phyloP scores from a whole-genome alignment of 2,113 vertebrate genomes.

The Leiothrix lutea region DNA sequence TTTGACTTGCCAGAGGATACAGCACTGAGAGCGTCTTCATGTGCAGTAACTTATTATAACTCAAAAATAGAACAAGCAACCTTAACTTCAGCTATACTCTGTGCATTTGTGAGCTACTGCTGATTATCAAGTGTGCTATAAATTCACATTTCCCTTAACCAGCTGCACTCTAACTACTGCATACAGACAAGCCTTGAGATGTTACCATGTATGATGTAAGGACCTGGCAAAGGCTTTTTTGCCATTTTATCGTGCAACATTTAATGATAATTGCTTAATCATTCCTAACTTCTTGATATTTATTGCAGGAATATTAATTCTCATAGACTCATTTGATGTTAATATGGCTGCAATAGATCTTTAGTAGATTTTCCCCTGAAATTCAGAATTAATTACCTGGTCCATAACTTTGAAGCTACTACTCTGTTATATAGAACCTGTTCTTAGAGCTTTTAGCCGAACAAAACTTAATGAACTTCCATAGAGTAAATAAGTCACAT shows the following conservation, averaged over 20 bases:
- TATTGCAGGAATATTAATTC: constrained; percentile 60
- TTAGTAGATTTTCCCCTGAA: constrained; percentile 48
- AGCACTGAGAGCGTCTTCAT: not conserved
- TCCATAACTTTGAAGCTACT: constrained; percentile 45
- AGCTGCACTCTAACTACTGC: not conserved
- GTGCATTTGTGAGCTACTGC: not conserved
- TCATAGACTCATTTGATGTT: constrained; percentile 48
- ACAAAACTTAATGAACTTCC: not conserved
- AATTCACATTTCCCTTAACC: not conserved
- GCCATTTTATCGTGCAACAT: not conserved
- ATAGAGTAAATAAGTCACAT: not conserved
- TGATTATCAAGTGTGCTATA: not conserved
- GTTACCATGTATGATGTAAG: not conserved
- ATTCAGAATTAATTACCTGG: constrained; percentile 61
- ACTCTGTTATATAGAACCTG: not conserved
- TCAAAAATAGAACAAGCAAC: not conserved
- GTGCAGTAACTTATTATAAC: not conserved
- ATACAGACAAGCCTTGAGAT: not conserved
- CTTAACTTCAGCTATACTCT: not conserved
- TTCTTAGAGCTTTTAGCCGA: not conserved
- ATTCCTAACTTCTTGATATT: constrained; percentile 50
- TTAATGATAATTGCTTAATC: constrained; percentile 54
- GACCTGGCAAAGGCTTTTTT: not conserved
- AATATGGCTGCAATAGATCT: constrained; percentile 45
- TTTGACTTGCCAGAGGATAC: not conserved